Percentiles rank a stretch among this genome's conserved stretches.
These are phyloP conservation scores for Pristionchus exspectatus DNA, from an alignment of 2,888 invertebrate species.

Conservation along the genomic window DNA sequence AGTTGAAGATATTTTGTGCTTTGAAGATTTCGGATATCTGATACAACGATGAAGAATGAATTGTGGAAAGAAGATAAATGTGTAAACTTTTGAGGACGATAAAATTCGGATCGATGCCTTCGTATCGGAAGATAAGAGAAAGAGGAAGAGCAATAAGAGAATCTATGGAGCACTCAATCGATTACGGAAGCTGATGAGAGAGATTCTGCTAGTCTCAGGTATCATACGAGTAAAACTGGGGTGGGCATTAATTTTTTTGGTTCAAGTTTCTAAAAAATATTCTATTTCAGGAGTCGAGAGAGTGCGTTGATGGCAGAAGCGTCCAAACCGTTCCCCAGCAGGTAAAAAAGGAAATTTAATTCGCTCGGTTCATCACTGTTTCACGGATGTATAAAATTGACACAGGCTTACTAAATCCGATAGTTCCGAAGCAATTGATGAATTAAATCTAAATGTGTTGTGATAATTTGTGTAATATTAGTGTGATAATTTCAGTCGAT, in stretches of 20 bases:
- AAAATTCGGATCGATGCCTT: conserved; percentile 80
- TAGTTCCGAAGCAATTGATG: background rate
- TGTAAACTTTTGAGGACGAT: conserved; percentile 70
- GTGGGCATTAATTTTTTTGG: background rate
- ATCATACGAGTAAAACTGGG: background rate
- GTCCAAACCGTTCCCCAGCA: conserved; percentile 41
- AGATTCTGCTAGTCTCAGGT: conserved; percentile 65
- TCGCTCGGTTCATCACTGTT: background rate
- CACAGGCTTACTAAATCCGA: background rate
- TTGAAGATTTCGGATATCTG: background rate
- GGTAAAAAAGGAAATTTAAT: background rate
- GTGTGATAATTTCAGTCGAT: conserved; percentile 56
- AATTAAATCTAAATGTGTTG: background rate
- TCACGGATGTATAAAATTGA: background rate
- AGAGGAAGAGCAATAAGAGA: conserved; percentile 74
- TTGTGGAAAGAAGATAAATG: background rate
- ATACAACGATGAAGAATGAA: background rate
- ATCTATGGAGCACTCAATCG: conserved; percentile 77
- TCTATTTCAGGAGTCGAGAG: conserved; percentile 52
- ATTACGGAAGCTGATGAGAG: conserved; percentile 77
- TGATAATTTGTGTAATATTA: background rate
- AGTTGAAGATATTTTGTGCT: background rate
- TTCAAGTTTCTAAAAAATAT: background rate
- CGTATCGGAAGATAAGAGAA: conserved; percentile 79
- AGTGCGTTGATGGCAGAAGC: conserved; percentile 51